phyloP scores from a whole-genome alignment of 1,140 invertebrate genomes.

The Cherax destructor region DNA sequence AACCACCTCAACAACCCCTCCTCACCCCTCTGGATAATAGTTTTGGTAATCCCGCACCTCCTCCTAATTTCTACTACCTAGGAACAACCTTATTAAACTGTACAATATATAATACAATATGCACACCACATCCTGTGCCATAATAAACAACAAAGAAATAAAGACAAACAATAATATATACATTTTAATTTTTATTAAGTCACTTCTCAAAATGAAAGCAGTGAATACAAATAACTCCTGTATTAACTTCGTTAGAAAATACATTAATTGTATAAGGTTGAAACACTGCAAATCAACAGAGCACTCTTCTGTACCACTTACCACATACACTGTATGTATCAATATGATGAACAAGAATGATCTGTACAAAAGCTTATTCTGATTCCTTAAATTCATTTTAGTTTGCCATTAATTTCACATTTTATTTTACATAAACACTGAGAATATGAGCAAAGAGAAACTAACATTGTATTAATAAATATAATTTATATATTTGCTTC shows the following conservation, averaged over 20 bases:
- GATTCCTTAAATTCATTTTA: not conserved
- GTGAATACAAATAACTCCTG: too few species aligned
- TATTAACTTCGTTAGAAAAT: not conserved
- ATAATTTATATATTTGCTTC: not conserved
- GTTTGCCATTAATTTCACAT: not conserved
- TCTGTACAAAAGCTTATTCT: not conserved
- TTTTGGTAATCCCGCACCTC: too few species aligned
- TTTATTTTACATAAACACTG: not conserved
- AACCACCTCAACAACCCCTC: too few species aligned
- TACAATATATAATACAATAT: too few species aligned
- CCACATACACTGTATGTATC: constrained; percentile 24
- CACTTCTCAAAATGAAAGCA: too few species aligned
- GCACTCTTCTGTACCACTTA: constrained; percentile 7
- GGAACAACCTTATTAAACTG: too few species aligned
- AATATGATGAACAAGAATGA: constrained; percentile 17
- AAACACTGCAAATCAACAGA: constrained; percentile 29
- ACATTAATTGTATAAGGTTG: constrained; percentile 1
- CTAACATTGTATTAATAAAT: not conserved
- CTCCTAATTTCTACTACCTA: too few species aligned
- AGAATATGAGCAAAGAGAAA: not conserved
- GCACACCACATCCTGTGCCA: too few species aligned
- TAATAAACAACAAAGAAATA: too few species aligned
- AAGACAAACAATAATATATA: too few species aligned
- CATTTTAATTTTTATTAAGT: too few species aligned
- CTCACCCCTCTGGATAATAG: too few species aligned